Base-by-base conservation (phyloP, 2,113 vertebrate genomes). In the Abramis brama region DNA sequence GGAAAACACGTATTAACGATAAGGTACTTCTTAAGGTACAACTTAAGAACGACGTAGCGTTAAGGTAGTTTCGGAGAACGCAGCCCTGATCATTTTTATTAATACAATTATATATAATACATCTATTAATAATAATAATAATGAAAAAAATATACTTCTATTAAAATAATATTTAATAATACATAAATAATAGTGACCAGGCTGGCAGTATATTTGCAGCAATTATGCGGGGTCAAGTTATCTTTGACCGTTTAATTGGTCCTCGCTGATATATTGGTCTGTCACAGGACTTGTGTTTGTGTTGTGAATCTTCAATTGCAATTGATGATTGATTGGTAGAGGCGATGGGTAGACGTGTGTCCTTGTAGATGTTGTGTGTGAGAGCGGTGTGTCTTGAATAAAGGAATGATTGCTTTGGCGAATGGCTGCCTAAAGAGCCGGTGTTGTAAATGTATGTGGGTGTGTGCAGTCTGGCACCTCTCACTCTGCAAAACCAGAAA, bases 381-480 rank as follows among this genome's bases (percentile, higher is more conserved):
- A 68, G 64, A 19, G 15, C 33, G 33, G 15, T 21, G 66, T 79
- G 4, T 62, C 8, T 82, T 68, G 47, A 64, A 17, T 25, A 5
- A 21, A 77, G 60, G 55, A 33, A 27, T 83, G 39, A 55, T 62
- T 64, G 76, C 47, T 66, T 70, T 45, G 39, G n/a, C 11, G 45
- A 62, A 84, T 57, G 71, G 57, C 19, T 83, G 45, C 64, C 43
- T 74, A 52, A 77, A 85, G 33, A 50, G 33, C 23, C 71, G 13
- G 36, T 57, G 81, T 66, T 62, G 36, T 75, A 73, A 71, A 85
- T 84, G 55, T 50, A 74, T 85, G 75, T 52, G 33, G 33, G 78
- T 66, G 36, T 81, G 36, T 81, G 43, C 68, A 75, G 77, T 66
- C 84, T 82, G 85, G 52, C 83, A 75, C 77, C 55, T 83, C 64